Base-by-base conservation (phyloP, 2,113 vertebrate species). In the Meleagris gallopavo region DNA sequence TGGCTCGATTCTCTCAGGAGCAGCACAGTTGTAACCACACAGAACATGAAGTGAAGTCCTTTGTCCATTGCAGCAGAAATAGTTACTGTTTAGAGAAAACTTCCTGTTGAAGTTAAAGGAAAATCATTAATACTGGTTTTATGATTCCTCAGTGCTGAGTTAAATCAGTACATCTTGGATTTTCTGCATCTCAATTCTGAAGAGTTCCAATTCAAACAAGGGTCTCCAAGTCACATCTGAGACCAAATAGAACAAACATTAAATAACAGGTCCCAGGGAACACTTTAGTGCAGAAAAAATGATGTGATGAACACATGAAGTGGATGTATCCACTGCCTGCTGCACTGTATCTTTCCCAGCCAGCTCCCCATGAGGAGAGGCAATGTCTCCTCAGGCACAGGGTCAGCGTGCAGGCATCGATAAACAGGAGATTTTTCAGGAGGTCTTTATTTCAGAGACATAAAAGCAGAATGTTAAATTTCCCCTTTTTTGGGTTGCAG, bases 1-100 rank as follows among this genome's bases (percentile, higher is more conserved):
- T 93, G 94, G 66, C 85, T 95, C 0, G 86, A 90, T 71, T 75
- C 81, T 61, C 86, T 84, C 43, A 97, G 90, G 78, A 97, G 89
- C 86, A 96, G 83, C 87, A 76, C 1, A 2, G 80, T 0, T 54
- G 77, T 20, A 4, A 60, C 11, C 77, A 87, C 61, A 10, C 36
- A 67, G 67, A 94, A 11, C 1, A 25, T 6, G 36, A 91, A 40
- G 71, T 8, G 60, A 30, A 94, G 79, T n/a, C 61, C 55, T 72
- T 45, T 93, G 15, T 91, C 94, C 96, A 97, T 97, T 3, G 73
- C 73, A 45, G 72, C 77, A 52, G 86, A 55, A 92, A 48, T 45
- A 66, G 10, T 67, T 60, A 7, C 82, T 38, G 25, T 10, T 64
- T 18, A 11, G 54, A 83, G 83, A 84, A 48, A n/a, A 30, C 29